Percentiles rank a stretch among this genome's conserved stretches.
Evolutionary conservation across 2,888 invertebrate species (phyloP).

Genomic region (Chaetogeoica ovagalla): DNA sequence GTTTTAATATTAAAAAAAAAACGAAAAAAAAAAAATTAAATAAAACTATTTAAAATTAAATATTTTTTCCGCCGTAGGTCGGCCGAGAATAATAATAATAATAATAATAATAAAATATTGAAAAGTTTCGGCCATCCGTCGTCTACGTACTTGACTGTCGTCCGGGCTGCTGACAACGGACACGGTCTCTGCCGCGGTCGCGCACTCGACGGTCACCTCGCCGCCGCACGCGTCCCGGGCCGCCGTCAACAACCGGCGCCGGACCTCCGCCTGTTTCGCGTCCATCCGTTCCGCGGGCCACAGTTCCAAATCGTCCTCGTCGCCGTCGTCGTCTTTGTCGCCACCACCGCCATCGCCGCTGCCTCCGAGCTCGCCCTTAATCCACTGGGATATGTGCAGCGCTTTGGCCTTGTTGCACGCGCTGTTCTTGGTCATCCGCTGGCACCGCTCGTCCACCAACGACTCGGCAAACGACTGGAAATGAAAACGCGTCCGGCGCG

Average conservation of each 20-base stretch:
- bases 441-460: conserved; percentile 65
- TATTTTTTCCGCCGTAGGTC: too few species aligned
- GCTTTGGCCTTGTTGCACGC: conserved; percentile 70
- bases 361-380: conserved; percentile 73
- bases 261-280: conserved; percentile 55
- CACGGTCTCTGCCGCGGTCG: not conserved
- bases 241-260: conserved; percentile 24
- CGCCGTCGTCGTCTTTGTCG: conserved; percentile 19
- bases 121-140: too few species aligned
- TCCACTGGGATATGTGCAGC: conserved; percentile 77
- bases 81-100: too few species aligned
- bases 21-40: too few species aligned
- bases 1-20: too few species aligned
- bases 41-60: too few species aligned
- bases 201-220: conserved; percentile 3
- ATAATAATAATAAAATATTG: too few species aligned
- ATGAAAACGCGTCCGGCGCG: conserved; percentile 6
- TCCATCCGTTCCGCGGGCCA: conserved; percentile 56
- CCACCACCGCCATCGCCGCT: conserved; percentile 59
- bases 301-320: conserved; percentile 44
- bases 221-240: conserved; percentile 13
- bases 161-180: conserved; percentile 38
- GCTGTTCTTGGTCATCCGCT: conserved; percentile 67
- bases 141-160: conserved; percentile 35
- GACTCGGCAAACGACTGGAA: conserved; percentile 49